Percentiles rank a stretch among this genome's conserved stretches.
Evolutionary conservation across 2,797 vertebrate species (phyloP).

Genomic region (Karalla daura): DNA sequence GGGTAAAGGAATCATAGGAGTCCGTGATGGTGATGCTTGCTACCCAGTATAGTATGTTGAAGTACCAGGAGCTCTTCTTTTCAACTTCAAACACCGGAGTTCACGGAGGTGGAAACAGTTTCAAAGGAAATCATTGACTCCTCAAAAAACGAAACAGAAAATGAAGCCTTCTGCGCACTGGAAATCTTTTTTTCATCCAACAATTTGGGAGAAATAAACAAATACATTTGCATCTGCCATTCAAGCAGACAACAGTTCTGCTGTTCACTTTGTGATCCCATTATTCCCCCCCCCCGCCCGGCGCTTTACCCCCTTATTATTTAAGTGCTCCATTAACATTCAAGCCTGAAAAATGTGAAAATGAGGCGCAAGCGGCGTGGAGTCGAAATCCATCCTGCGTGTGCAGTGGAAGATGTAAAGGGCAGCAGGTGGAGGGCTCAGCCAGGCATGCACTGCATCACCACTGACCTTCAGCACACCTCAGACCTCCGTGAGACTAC

Average conservation of each 20-base stretch:
- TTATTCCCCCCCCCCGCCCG: too few species aligned
- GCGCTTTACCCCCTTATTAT: conserved; percentile 12
- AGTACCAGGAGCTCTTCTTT: too few species aligned
- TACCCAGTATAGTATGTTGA: too few species aligned
- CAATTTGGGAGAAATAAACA: background rate
- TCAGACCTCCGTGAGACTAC: conserved; percentile 43
- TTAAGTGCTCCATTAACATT: conserved; percentile 28
- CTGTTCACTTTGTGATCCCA: background rate
- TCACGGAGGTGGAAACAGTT: too few species aligned
- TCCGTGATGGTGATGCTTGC: too few species aligned
- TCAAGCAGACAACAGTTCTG: conserved; percentile 4
- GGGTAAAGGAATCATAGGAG: too few species aligned
- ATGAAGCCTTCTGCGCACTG: too few species aligned
- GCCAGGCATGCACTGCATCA: conserved; percentile 41
- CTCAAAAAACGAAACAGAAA: too few species aligned
- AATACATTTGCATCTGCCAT: background rate
- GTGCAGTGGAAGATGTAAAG: conserved; percentile 46
- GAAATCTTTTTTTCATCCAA: background rate
- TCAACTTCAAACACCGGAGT: too few species aligned
- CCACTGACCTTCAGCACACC: conserved; percentile 69
- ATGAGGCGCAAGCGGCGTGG: conserved; percentile 30
- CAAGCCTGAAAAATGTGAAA: conserved; percentile 47
- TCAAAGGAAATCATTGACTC: too few species aligned
- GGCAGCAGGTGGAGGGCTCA: conserved; percentile 43
- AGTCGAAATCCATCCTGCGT: conserved; percentile 47